A percentile compares a stretch with the other conserved stretches of the same genome.
These are phyloP conservation scores for Psettodes erumei DNA, from an alignment of 2,113 vertebrate species.

Conservation along the genomic window DNA sequence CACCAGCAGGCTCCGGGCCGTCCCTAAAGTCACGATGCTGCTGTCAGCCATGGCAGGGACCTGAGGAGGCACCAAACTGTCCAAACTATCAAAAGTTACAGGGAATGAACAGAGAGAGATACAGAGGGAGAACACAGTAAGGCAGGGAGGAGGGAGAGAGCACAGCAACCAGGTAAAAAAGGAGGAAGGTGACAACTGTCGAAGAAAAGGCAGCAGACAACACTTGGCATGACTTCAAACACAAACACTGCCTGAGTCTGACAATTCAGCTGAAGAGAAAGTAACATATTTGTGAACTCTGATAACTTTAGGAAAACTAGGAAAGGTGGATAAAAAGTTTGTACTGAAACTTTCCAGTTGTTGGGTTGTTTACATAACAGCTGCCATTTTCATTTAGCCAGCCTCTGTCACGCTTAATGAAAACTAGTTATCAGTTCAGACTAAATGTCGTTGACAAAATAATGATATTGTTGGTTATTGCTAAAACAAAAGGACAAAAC, in stretches of 20 bases:
- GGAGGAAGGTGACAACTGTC: constrained; percentile 49
- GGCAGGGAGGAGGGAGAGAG: constrained; percentile 3
- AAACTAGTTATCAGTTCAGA: neutral
- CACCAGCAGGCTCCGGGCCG: constrained; percentile 86
- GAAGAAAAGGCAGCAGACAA: constrained; percentile 30
- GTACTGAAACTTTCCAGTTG: neutral
- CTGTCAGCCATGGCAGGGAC: constrained; percentile 88
- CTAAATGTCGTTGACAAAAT: neutral
- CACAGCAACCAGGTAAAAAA: neutral
- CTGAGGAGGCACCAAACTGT: constrained; percentile 62
- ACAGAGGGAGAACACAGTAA: constrained; percentile 26
- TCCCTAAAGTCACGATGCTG: constrained; percentile 83
- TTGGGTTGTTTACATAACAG: constrained; percentile 5
- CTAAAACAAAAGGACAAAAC: neutral
- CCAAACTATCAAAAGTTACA: constrained; percentile 62
- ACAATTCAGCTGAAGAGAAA: constrained; percentile 21
- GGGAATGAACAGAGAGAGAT: constrained; percentile 13
- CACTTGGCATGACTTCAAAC: constrained; percentile 23
- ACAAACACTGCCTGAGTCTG: constrained; percentile 8
- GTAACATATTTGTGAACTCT: neutral
- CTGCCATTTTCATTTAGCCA: neutral
- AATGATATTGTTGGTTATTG: neutral
- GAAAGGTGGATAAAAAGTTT: neutral
- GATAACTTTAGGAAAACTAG: constrained; percentile 3
- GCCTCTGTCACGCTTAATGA: neutral